A percentile compares a stretch with the other conserved stretches of the same genome.
Evolutionary conservation across 2,113 vertebrate genomes (phyloP).

Genomic region (Larimichthys crocea): DNA sequence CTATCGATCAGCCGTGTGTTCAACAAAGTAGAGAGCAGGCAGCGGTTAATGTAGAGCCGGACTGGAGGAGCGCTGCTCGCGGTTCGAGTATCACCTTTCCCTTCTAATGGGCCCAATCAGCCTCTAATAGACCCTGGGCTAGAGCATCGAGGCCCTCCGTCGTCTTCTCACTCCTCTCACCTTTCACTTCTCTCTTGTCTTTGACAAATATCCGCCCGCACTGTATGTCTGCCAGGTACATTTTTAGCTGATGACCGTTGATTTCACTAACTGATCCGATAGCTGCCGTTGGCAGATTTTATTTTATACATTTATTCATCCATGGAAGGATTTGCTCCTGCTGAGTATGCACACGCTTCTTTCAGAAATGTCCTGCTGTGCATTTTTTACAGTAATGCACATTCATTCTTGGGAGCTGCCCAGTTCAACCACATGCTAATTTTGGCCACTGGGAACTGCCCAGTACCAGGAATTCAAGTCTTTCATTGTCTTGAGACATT

Average conservation of each 20-base stretch:
- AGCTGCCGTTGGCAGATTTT: conserved; percentile 45
- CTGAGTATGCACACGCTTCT: conserved; percentile 62
- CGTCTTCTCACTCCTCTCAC: conserved; percentile 43
- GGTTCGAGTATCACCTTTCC: conserved; percentile 58
- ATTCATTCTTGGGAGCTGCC: conserved; percentile 63
- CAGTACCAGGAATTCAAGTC: conserved; percentile 36
- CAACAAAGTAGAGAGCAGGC: conserved; percentile 68
- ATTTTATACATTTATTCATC: conserved; percentile 43
- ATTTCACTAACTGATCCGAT: conserved; percentile 56
- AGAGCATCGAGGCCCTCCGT: conserved; percentile 30
- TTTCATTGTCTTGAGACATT: conserved; percentile 42
- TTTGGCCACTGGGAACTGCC: conserved; percentile 61
- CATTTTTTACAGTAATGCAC: conserved; percentile 60
- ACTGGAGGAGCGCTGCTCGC: conserved; percentile 28
- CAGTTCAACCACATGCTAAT: conserved; percentile 64
- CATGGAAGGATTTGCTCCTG: conserved; percentile 51
- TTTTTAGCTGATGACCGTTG: conserved; percentile 64
- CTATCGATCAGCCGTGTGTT: conserved; percentile 74
- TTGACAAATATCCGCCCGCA: conserved; percentile 27
- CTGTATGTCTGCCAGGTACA: conserved; percentile 34
- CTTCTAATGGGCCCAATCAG: conserved; percentile 70
- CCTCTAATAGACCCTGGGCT: conserved; percentile 68
- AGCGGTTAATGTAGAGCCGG: conserved; percentile 66
- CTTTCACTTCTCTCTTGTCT: conserved; percentile 41
- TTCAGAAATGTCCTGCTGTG: conserved; percentile 57